Percentiles rank a stretch among this genome's conserved stretches.
Conservation (phyloP, 2,113 vertebrate species). For the Lampris megalopsis region DNA sequence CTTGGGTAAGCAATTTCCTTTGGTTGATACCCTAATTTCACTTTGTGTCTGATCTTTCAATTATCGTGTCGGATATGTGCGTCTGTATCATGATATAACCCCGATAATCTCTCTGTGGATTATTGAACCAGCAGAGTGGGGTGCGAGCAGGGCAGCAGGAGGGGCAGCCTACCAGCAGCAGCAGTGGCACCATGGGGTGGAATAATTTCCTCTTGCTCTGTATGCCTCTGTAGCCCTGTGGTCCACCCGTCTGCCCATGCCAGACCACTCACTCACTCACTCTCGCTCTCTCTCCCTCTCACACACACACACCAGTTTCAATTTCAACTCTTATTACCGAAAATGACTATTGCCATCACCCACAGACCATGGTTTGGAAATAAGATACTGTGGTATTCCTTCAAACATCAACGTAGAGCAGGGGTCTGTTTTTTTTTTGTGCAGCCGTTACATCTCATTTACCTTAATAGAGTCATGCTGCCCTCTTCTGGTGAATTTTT, state of each 20-base stretch:
- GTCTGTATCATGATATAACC: constrained; percentile 32
- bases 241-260: constrained; percentile 63
- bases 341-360: too few species aligned
- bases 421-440: too few species aligned
- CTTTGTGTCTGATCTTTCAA: neutral
- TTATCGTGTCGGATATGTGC: neutral
- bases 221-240: constrained; percentile 53
- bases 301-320: too few species aligned
- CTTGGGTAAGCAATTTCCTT: neutral
- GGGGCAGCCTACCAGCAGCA: constrained; percentile 23
- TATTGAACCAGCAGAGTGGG: constrained; percentile 31
- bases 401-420: too few species aligned
- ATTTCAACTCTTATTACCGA: too few species aligned
- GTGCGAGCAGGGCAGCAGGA: constrained; percentile 4
- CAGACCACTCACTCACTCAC: neutral
- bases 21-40: constrained; percentile 18
- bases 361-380: too few species aligned
- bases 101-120: constrained; percentile 34
- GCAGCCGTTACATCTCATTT: too few species aligned
- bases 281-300: too few species aligned
- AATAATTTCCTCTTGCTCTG: constrained; percentile 70
- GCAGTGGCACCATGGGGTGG: constrained; percentile 58
- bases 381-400: too few species aligned
- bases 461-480: too few species aligned
- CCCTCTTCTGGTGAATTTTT: too few species aligned